A percentile compares a stretch with the other conserved stretches of the same genome.
These are phyloP conservation scores for Odontomyia ornata DNA, from an alignment of 2,888 invertebrate genomes.

Conservation along the genomic window DNA sequence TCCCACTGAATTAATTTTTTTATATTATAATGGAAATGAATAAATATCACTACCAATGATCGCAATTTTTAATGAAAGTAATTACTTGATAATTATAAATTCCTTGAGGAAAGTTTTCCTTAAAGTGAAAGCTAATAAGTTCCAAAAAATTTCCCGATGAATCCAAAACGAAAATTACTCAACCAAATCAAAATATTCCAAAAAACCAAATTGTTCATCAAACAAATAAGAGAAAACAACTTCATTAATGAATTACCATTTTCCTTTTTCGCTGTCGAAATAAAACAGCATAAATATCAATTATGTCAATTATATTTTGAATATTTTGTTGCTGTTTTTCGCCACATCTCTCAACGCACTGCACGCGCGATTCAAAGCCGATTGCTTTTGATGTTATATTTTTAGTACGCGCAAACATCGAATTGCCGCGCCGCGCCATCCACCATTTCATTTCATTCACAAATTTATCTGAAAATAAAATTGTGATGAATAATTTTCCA, in stretches of 20 bases:
- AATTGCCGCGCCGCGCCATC: constrained; percentile 12
- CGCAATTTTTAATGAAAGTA: too few species aligned
- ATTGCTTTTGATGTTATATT: constrained; percentile 39
- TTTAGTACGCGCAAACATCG: constrained; percentile 16
- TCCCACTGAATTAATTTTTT: too few species aligned
- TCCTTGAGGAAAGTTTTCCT: too few species aligned
- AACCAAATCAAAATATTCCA: neutral
- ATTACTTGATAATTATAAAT: too few species aligned
- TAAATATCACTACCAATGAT: too few species aligned
- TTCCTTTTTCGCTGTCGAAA: neutral
- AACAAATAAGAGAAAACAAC: neutral
- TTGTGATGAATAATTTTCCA: constrained; percentile 10
- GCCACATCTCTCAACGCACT: neutral
- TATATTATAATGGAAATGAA: too few species aligned
- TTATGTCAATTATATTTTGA: constrained; percentile 41
- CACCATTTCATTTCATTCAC: constrained; percentile 39
- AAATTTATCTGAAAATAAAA: constrained; percentile 30
- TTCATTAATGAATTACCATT: neutral
- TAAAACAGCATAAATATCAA: constrained; percentile 36
- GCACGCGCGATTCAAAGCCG: neutral
- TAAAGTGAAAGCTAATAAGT: too few species aligned
- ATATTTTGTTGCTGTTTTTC: constrained; percentile 26
- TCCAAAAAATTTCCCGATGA: too few species aligned
- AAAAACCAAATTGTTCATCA: neutral
- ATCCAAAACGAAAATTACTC: too few species aligned